Percentiles rank a stretch among this genome's conserved stretches.
phyloP scores from a whole-genome alignment of 1,140 invertebrate genomes.

The Drosophila lowei region DNA sequence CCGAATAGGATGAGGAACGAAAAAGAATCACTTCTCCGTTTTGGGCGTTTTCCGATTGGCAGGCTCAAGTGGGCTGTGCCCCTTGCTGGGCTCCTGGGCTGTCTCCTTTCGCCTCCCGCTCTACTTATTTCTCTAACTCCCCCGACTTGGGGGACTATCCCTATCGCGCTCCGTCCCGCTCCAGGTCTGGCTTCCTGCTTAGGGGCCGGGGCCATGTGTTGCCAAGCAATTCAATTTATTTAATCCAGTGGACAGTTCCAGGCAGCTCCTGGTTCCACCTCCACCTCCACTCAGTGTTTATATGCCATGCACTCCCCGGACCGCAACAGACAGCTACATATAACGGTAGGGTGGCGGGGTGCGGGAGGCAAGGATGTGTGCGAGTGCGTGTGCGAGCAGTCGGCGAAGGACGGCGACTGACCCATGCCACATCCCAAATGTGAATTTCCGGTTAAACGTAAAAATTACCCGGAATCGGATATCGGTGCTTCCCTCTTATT shows the following conservation, averaged over 20 bases:
- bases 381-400: too few relatives aligned
- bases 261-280: background rate
- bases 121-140: background rate
- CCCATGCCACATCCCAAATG: too few relatives aligned
- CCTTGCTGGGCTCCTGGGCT: slow-evolving; percentile 6
- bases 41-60: slow-evolving; percentile 23
- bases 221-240: slow-evolving; percentile 77
- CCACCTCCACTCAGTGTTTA: too few relatives aligned
- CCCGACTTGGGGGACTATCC: too few relatives aligned
- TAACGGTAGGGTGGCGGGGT: too few relatives aligned
- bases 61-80: slow-evolving; percentile 35
- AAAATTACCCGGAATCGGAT: too few relatives aligned
- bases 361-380: too few relatives aligned
- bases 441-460: too few relatives aligned
- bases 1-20: slow-evolving; percentile 9
- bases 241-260: slow-evolving; percentile 57
- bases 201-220: slow-evolving; percentile 54
- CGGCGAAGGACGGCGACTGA: too few relatives aligned
- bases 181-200: slow-evolving; percentile 39
- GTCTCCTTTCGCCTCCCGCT: slow-evolving; percentile 1
- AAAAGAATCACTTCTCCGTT: slow-evolving; percentile 8
- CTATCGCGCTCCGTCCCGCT: background rate
- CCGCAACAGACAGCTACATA: too few relatives aligned
- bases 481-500: too few relatives aligned
- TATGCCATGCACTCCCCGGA: background rate